Base-by-base conservation (phyloP, 2,888 invertebrate species). In the Orthosia cruda region DNA sequence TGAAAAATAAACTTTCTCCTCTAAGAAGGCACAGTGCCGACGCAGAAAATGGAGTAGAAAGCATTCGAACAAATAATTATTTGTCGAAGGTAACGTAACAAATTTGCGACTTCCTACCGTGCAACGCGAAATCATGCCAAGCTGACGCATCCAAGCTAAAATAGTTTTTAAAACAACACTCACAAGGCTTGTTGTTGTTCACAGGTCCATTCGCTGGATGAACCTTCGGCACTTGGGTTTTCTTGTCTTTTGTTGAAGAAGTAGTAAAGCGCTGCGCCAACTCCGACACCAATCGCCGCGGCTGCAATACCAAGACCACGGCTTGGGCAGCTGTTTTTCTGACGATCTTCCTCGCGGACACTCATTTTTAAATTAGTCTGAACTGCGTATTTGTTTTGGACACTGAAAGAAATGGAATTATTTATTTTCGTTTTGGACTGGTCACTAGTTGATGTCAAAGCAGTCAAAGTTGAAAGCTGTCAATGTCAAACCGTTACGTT, bases 211-310 rank as follows among this genome's bases (percentile, higher is more conserved):
- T 84, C 85, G n/a, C 92, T 89, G 3, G 94, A 93, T 1, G 95
- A 92, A 18, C 94, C 95, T 78, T 91, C 92, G 1, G 88, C 77
- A 65, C 91, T 89, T 2, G 94, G 94, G 26, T 93, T 89, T 77
- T 95, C 95, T 45, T 89, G 82, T 64, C 93, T 83, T 88, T 94
- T 95, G 84, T 90, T 95, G 82, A 95, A 95, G 89, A 93, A 93
- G 91, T 96, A 96, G 90, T 95, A 96, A 84, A 96, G 74, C 26
- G 96, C 96, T 4, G 96, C 95, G 65, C 96, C 96, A 88, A 96
- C 94, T 0, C 96, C 95, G 67, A 95, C 95, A 79, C 96, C 95
- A 77, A 96, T 91, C 0, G 95, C 96, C 73, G 95, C 95, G 20
- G 94, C 96, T 62, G 95, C 96, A 2, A 96, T 84, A 5, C 95